Percentiles rank a stretch among this genome's conserved stretches.
Evolutionary conservation across 1,140 invertebrate species (phyloP).

Genomic region (Hestina assimilis): DNA sequence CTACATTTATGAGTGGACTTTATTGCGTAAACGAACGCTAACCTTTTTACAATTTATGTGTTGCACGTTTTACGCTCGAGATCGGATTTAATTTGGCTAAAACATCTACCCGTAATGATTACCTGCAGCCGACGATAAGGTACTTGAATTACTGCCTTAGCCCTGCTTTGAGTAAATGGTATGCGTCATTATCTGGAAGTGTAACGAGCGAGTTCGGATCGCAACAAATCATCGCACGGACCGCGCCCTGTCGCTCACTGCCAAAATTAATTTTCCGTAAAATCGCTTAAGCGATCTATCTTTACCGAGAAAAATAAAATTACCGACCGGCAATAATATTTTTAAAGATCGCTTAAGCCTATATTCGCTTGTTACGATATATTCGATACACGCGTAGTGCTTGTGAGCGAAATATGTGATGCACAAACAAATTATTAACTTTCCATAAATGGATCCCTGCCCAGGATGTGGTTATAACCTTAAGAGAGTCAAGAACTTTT

Average conservation of each 20-base stretch:
- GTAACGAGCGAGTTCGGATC: slow-evolving; percentile 50
- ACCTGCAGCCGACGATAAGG: slow-evolving; percentile 50
- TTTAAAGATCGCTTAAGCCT: neutral
- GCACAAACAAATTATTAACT: slow-evolving; percentile 63
- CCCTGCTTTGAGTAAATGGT: slow-evolving; percentile 57
- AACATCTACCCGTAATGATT: slow-evolving; percentile 40
- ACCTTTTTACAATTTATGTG: slow-evolving; percentile 35
- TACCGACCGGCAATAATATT: slow-evolving; percentile 8
- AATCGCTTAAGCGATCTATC: slow-evolving; percentile 69
- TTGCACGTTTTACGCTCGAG: slow-evolving; percentile 24
- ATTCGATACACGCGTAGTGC: neutral
- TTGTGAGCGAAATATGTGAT: slow-evolving; percentile 33
- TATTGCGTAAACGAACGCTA: slow-evolving; percentile 28
- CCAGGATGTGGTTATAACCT: slow-evolving; percentile 32
- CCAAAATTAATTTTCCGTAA: slow-evolving; percentile 71
- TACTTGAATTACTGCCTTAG: slow-evolving; percentile 49
- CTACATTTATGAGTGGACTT: slow-evolving; percentile 23
- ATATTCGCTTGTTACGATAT: neutral
- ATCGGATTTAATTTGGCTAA: slow-evolving; percentile 47
- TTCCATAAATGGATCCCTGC: slow-evolving; percentile 47
- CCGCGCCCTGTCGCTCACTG: slow-evolving; percentile 54
- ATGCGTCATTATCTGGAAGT: slow-evolving; percentile 61
- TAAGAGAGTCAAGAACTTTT: slow-evolving; percentile 26
- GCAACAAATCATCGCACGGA: slow-evolving; percentile 55
- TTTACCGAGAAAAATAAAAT: slow-evolving; percentile 64